These are phyloP conservation scores for Morus bassanus DNA, from an alignment of 2,797 vertebrate genomes.

Conservation along the genomic window DNA sequence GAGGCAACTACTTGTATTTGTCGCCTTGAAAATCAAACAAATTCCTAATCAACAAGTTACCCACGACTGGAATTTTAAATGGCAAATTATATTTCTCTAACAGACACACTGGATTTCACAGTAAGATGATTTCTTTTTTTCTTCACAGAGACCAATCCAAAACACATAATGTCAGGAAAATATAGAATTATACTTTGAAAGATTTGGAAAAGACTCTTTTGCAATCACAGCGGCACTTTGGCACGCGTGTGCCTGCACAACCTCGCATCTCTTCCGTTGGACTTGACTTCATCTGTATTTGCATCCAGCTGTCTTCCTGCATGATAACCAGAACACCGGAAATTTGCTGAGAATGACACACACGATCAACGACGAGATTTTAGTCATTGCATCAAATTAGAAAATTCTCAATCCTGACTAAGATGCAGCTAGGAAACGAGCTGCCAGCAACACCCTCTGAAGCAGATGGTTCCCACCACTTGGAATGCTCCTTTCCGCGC, in stretches of 20 bases:
- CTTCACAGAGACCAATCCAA: constrained; percentile 1
- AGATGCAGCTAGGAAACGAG: constrained; percentile 60
- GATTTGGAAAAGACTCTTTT: neutral
- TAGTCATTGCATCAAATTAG: constrained; percentile 56
- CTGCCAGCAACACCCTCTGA: constrained; percentile 63
- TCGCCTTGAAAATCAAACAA: constrained; percentile 34
- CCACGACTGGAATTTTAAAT: neutral
- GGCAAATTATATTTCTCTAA: constrained; percentile 10
- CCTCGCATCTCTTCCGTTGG: neutral
- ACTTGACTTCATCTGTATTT: constrained; percentile 18
- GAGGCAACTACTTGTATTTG: neutral
- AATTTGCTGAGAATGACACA: constrained; percentile 48
- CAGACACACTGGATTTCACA: constrained; percentile 4
- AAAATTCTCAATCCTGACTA: constrained; percentile 61
- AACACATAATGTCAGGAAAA: constrained; percentile 19
- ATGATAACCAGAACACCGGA: neutral
- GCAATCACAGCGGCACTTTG: neutral
- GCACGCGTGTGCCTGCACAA: neutral
- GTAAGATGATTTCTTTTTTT: neutral
- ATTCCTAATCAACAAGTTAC: constrained; percentile 17
- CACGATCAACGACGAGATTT: constrained; percentile 21
- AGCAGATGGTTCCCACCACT: constrained; percentile 72
- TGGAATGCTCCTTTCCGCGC: constrained; percentile 60
- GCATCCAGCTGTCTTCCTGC: constrained; percentile 47
- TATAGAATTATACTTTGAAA: neutral